Base-by-base conservation (phyloP, 2,888 invertebrate species). In the Dendrolimus pini region DNA sequence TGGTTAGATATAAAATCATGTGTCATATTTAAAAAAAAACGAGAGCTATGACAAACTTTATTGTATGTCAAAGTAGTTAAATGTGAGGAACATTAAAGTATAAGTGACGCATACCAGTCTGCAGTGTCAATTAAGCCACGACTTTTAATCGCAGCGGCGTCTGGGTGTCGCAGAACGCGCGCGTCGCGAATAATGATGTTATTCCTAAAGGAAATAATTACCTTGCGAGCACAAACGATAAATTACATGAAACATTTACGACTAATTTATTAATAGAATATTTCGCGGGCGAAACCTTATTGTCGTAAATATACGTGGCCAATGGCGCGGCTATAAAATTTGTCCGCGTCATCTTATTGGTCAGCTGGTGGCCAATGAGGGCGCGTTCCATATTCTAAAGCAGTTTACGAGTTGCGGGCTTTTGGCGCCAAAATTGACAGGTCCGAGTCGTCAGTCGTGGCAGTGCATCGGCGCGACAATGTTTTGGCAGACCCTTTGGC, bases 241-340 rank as follows among this genome's bases (percentile, higher is more conserved):
- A 88, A 88, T 88, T 84, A 84, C 79, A 66, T 65, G 71, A 75
- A 47, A 47, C 79, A 72, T 88, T 89, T 87, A 89, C 86, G 87
- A 84, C 83, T 85, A 86, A 87, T 89, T 88, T 89, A 90, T 87
- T 89, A 89, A 88, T 89, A 90, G 89, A 89, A 89, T 47, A 84
- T 86, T 89, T 90, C 75, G 89, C 89, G 84, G 83, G 82, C 80
- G 47, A 77, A 85, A 85, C 87, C 88, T 89, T 82, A 79, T 75
- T 75, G 82, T 88, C 89, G 87, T 89, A 89, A 89, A 89, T 83
- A 83, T 82, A 74, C 72, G 75, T 78, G 77, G 73, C 88, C 88
- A 87, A 88, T 86, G 81, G 78, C 64, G 30, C 61, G 74, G 69
- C 78, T 78, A 78, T 89, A 82, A 89, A 88, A 84, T 85, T 82